Base-by-base conservation (phyloP, 1,140 invertebrate genomes). In the Scaptomyza hsui region DNA sequence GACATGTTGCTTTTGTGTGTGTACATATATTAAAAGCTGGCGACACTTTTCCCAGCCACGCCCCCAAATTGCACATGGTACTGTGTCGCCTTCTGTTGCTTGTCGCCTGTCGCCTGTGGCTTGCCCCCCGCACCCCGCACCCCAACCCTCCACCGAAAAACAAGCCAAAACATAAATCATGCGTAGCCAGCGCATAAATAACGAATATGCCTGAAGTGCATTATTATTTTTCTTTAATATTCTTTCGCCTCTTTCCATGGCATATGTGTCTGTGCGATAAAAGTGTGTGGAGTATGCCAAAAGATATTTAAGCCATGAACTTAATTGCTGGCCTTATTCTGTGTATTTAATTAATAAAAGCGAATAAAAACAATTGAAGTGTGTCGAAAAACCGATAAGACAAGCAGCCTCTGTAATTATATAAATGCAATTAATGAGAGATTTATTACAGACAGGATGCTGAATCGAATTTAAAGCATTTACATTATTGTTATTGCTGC, bases 181-280 rank as follows among this genome's bases (percentile, higher is more conserved):
- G 52, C 21, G 37, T 63, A 55, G 19, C 60, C 49, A 55, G 16
- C 49, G 32, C 64, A 60, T 61, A 68, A 72, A 72, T 72, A 68
- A 68, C 68, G 47, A 49, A 71, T 57, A 45, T 45, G 41, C 62
- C 62, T 45, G 48, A 13, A 72, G 60, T 55, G 41, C 64, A 68
- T 68, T 72, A 72, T 53, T 18, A 68, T 60, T 59, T 45, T 21
- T 39, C 10, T 16, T 19, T n/a, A n/a, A 6, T 6, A 3, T 2
- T 32, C 26, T 64, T 15, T 12, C 13, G 1, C 15, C 39, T 64
- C 48, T 13, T 10, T 47, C 37, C 19, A 47, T 12, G 35, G 57
- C 64, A 52, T 18, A 18, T 61, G 57, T 0, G 57, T 0, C 6
- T 24, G 35, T 42, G 60, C 60, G 24, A 21, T 56, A 61, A 61